Percentiles rank a stretch among this genome's conserved stretches.
Conservation (phyloP, 2,797 vertebrate species). For the Oreochromis grahami region DNA sequence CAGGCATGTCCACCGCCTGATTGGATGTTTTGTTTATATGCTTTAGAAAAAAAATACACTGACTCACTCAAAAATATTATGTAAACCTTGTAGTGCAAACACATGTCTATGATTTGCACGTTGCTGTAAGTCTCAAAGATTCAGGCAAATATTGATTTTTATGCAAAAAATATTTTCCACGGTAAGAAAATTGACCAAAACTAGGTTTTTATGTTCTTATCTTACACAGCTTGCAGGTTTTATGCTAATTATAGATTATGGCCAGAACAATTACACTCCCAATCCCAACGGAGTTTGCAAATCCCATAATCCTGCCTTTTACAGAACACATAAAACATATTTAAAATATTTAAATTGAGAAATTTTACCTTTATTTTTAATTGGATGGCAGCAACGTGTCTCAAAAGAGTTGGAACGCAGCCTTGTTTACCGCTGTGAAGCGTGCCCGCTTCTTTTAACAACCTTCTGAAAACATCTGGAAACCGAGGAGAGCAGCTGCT, state of each 20-base stretch:
- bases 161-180: neutral
- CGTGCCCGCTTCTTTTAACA: rapidly evolving
- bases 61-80: neutral
- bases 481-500: neutral
- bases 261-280: neutral
- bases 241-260: neutral
- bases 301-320: neutral
- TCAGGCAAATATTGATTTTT: neutral
- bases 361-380: neutral
- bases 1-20: neutral
- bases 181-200: neutral
- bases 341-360: neutral
- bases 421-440: neutral
- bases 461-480: neutral
- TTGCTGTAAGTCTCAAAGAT: neutral
- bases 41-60: neutral
- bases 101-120: neutral
- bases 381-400: neutral
- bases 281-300: neutral
- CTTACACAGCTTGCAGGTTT: neutral
- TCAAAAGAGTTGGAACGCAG: neutral
- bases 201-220: neutral
- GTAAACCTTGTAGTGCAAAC: neutral
- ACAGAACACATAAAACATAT: neutral
- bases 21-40: neutral